Evolutionary conservation across 2,797 vertebrate genomes (phyloP).

Genomic region (Sebastes cheni): DNA sequence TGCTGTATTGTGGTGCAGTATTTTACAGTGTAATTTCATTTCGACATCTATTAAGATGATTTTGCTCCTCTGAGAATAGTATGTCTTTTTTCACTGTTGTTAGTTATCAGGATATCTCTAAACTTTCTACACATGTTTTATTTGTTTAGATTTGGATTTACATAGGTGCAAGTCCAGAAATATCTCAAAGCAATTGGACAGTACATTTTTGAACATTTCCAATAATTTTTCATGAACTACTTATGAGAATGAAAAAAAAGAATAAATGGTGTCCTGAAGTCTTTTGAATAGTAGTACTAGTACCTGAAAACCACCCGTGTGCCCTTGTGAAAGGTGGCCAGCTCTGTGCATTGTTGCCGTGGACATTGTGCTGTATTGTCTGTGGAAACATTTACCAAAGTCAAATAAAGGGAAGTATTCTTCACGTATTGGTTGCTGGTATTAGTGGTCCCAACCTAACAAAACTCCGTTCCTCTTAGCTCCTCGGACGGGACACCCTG

Average conservation of each 20-base stretch:
- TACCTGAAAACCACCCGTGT: background rate
- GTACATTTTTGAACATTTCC: background rate
- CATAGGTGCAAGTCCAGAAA: background rate
- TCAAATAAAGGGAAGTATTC: background rate
- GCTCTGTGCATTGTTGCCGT: background rate
- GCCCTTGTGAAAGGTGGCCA: background rate
- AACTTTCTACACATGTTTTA: background rate
- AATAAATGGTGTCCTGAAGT: background rate
- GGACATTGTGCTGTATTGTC: background rate
- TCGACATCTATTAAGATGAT: background rate
- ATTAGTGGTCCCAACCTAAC: background rate
- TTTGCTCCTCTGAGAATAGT: background rate
- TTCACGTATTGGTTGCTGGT: background rate
- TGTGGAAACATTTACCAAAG: background rate
- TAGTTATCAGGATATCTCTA: background rate
- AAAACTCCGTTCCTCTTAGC: background rate
- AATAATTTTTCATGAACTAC: background rate
- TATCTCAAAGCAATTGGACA: background rate
- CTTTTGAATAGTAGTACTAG: background rate
- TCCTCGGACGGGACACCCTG: slow-evolving; percentile 25
- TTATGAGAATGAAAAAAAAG: background rate
- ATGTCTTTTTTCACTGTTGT: background rate
- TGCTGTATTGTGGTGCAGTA: no score
- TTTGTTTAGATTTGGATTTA: background rate
- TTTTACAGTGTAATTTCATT: background rate